Conservation (phyloP, 2,113 vertebrate genomes). For the Sinocyclocheilus maitianheensis region DNA sequence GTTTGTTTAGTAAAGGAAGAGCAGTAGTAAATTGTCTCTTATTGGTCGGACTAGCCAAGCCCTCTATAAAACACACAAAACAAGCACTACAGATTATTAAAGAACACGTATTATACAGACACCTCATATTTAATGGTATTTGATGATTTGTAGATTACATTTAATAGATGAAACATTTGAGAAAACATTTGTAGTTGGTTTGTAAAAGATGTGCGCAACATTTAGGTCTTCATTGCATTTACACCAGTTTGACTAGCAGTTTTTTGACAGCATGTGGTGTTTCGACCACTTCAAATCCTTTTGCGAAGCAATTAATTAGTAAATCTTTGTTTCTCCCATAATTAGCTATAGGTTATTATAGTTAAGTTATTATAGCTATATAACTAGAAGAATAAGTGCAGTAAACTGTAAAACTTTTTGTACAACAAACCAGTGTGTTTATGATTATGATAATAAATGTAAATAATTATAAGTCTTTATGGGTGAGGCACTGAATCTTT, state of each 20-base stretch:
- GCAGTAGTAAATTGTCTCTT: too few species aligned
- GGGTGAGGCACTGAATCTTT: too few species aligned
- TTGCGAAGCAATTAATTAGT: not conserved
- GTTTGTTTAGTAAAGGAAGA: too few species aligned
- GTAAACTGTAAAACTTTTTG: not conserved
- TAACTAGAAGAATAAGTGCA: not conserved
- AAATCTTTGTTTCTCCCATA: not conserved
- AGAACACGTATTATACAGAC: not conserved
- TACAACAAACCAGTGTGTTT: not conserved
- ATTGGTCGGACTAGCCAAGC: too few species aligned
- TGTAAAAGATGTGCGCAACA: not conserved
- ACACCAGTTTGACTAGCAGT: not conserved
- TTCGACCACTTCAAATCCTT: not conserved
- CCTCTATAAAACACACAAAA: too few species aligned
- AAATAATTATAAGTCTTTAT: not conserved
- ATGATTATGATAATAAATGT: too few species aligned
- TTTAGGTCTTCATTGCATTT: not conserved
- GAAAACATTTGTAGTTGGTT: not conserved
- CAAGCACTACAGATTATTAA: not conserved
- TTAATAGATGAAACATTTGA: not conserved
- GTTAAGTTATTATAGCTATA: too few species aligned
- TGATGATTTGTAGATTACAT: not conserved
- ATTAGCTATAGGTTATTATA: not conserved
- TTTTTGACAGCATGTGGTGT: not conserved
- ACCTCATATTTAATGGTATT: not conserved